Evolutionary conservation across 2,113 vertebrate species (phyloP).

Genomic region (Muntiacus muntjak): DNA sequence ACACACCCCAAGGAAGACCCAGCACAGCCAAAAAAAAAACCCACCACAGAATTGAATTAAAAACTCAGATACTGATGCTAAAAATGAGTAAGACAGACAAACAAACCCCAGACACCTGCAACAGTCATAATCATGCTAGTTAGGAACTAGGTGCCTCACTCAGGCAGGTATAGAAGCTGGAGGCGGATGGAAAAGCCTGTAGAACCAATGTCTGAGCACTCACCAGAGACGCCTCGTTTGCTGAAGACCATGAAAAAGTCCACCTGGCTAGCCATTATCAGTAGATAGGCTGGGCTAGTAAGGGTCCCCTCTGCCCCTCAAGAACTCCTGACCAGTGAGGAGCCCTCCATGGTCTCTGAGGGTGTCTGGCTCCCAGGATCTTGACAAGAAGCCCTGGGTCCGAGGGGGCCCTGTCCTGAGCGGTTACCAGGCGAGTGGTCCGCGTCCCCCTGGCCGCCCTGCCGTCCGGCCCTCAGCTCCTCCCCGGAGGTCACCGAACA

Average conservation of each 20-base stretch:
- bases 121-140: neutral
- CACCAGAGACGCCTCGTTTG: neutral
- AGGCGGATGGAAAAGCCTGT: neutral
- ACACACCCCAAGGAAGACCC: neutral
- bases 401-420: conserved; percentile 84
- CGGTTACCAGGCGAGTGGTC: conserved; percentile 59
- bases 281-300: neutral
- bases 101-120: neutral
- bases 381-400: conserved; percentile 86
- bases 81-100: neutral
- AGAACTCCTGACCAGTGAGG: neutral
- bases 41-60: neutral
- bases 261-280: neutral
- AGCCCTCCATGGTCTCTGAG: neutral
- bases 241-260: neutral
- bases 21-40: neutral
- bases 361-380: conserved; percentile 82
- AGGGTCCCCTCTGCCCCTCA: neutral
- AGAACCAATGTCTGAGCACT: neutral
- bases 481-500: conserved; percentile 85
- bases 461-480: conserved; percentile 77
- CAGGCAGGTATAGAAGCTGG: neutral
- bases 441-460: conserved; percentile 55
- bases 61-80: neutral
- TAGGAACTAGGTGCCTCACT: neutral